Conservation (phyloP, 2,113 vertebrate species). For the Rhynchomys soricoides region DNA sequence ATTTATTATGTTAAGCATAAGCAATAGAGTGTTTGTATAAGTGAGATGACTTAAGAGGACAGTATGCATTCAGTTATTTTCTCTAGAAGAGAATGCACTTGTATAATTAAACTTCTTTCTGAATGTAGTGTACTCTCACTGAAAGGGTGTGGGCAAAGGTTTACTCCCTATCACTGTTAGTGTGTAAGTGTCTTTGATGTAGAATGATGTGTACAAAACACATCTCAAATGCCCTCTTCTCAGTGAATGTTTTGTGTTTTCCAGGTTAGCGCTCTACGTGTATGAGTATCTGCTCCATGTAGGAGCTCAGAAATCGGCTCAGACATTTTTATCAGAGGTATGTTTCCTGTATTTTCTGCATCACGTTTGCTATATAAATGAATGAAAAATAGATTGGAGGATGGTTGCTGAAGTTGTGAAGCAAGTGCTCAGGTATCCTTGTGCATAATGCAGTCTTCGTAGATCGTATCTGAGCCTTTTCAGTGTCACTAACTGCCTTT, state of each 20-base stretch:
- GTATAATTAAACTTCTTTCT: conserved; percentile 56
- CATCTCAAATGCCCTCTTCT: conserved; percentile 67
- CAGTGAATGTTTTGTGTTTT: conserved; percentile 80
- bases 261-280: conserved; percentile 98
- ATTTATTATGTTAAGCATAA: conserved; percentile 15
- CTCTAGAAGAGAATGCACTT: not conserved
- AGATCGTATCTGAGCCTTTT: conserved; percentile 35
- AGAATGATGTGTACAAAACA: conserved; percentile 49
- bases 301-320: conserved; percentile 99
- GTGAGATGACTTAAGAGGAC: not conserved
- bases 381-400: conserved; percentile 47
- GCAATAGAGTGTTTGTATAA: conserved; percentile 24
- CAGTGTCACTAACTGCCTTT: not conserved
- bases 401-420: conserved; percentile 31
- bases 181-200: conserved; percentile 28
- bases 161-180: conserved; percentile 53
- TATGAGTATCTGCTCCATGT: conserved; percentile 99
- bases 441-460: not conserved
- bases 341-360: conserved; percentile 79
- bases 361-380: conserved; percentile 18
- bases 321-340: conserved; percentile 99
- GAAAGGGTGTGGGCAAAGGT: conserved; percentile 14
- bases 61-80: not conserved
- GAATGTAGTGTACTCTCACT: not conserved
- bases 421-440: not conserved